These are phyloP conservation scores for Rachycentron canadum DNA, from an alignment of 2,797 vertebrate genomes.

Conservation along the genomic window DNA sequence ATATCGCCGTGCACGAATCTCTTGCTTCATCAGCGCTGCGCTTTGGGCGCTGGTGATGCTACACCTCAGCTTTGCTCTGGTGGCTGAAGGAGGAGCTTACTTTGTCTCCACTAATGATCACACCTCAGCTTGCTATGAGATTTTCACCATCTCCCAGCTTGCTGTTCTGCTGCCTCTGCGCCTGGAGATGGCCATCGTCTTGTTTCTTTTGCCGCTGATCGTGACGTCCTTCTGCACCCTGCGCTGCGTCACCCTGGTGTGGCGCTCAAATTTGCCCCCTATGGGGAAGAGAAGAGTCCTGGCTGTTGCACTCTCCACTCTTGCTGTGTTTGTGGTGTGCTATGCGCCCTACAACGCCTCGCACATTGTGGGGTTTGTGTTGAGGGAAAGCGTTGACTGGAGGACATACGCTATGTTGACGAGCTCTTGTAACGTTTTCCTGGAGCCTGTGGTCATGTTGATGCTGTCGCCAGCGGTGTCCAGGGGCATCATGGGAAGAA, in stretches of 20 bases:
- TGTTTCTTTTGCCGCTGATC: conserved; percentile 87
- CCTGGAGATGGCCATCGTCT: conserved; percentile 87
- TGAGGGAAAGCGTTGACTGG: conserved; percentile 78
- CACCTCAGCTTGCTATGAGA: conserved; percentile 80
- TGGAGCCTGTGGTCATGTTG: conserved; percentile 89
- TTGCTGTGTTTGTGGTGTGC: conserved; percentile 89
- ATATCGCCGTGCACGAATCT: conserved; percentile 85
- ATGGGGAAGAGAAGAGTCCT: conserved; percentile 87
- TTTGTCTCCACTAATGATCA: conserved; percentile 78
- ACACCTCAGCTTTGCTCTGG: conserved; percentile 84
- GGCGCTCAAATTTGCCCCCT: conserved; percentile 83
- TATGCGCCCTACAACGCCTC: conserved; percentile 91
- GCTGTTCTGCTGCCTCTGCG: conserved; percentile 84
- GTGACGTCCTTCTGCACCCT: conserved; percentile 87
- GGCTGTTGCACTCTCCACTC: conserved; percentile 86
- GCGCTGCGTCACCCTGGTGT: conserved; percentile 87
- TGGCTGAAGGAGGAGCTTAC: conserved; percentile 79
- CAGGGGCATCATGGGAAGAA: conserved; percentile 65
- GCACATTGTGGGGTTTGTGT: conserved; percentile 86
- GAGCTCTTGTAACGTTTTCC: conserved; percentile 90
- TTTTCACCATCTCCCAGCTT: conserved; percentile 84
- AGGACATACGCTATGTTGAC: conserved; percentile 85
- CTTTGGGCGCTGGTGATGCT: conserved; percentile 87
- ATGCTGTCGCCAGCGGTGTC: conserved; percentile 80
- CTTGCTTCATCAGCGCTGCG: conserved; percentile 84